These are phyloP conservation scores for Tachyglossus aculeatus DNA, from an alignment of 2,797 vertebrate genomes.

Conservation along the genomic window DNA sequence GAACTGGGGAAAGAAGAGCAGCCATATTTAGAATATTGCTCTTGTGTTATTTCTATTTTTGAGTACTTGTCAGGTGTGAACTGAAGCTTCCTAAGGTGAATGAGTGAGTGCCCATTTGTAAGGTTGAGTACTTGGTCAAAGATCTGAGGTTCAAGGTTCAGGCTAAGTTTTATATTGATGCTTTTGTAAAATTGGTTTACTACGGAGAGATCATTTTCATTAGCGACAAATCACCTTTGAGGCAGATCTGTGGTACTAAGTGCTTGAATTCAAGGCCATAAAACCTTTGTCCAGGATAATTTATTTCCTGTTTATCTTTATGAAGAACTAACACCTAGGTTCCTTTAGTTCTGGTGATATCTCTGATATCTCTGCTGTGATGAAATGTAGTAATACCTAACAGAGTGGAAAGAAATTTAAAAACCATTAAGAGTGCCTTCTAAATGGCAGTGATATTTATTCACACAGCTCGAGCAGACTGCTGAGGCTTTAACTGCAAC, in stretches of 20 bases:
- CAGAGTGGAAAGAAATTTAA: slow-evolving; percentile 36
- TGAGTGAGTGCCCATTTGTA: too few relatives aligned
- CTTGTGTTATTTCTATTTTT: too few relatives aligned
- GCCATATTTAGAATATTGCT: too few relatives aligned
- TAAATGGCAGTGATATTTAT: slow-evolving; percentile 53
- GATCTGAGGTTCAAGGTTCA: too few relatives aligned
- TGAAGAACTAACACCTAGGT: slow-evolving; percentile 45
- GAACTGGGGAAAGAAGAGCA: too few relatives aligned
- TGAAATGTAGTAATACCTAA: slow-evolving; percentile 18
- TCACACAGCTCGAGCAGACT: slow-evolving; percentile 25
- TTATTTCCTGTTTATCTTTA: slow-evolving; percentile 49
- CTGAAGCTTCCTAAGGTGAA: too few relatives aligned
- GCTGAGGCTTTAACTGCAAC: slow-evolving; percentile 17
- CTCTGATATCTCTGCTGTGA: slow-evolving; percentile 19
- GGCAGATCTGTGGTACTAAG: slow-evolving; percentile 27
- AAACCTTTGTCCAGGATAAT: slow-evolving; percentile 14
- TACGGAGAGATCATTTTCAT: slow-evolving; percentile 13
- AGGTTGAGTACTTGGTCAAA: too few relatives aligned
- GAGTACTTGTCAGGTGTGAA: too few relatives aligned
- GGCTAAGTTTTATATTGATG: slow-evolving; percentile 1
- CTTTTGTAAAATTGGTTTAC: slow-evolving; percentile 25
- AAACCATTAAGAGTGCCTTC: slow-evolving; percentile 46
- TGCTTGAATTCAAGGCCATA: slow-evolving; percentile 37
- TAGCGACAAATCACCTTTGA: slow-evolving; percentile 24
- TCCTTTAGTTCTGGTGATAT: slow-evolving; percentile 10